Conservation (phyloP, 1,140 invertebrate genomes). For the Drosophila melanica region DNA sequence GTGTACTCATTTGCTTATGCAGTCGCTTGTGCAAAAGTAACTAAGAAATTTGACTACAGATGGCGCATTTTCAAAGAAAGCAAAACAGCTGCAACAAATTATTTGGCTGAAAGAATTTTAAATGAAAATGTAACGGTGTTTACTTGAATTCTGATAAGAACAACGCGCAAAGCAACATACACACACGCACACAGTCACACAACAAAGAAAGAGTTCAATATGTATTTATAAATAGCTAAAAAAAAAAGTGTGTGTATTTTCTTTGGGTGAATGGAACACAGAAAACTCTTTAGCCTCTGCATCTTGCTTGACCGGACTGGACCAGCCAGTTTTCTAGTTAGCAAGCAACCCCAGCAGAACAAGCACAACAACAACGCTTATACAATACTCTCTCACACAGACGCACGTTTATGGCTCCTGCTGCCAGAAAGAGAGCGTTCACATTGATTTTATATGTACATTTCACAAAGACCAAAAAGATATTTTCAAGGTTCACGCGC, state of each 20-base stretch:
- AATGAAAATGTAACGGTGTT: background rate
- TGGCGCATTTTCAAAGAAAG: background rate
- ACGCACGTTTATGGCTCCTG: background rate
- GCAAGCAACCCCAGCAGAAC: constrained; percentile 27
- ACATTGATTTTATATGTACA: constrained; percentile 70
- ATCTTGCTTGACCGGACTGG: constrained; percentile 27
- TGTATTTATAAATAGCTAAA: constrained; percentile 35
- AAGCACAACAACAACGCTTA: constrained; percentile 14
- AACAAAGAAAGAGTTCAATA: constrained; percentile 10
- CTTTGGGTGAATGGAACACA: background rate
- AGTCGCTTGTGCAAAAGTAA: constrained; percentile 2
- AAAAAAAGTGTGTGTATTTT: constrained; percentile 1
- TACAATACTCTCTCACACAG: constrained; percentile 23
- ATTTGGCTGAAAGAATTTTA: background rate
- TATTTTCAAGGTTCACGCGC: constrained; percentile 63
- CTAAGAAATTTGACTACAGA: constrained; percentile 1
- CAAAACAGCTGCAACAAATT: background rate
- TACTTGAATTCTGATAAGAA: constrained; percentile 22
- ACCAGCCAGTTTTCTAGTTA: constrained; percentile 13
- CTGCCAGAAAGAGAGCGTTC: constrained; percentile 40
- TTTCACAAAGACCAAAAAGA: constrained; percentile 53
- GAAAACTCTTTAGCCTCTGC: constrained; percentile 6
- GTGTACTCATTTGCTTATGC: constrained; percentile 1
- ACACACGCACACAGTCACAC: background rate
- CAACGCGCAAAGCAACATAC: background rate